Conservation (phyloP, 53 echinoderm and acorn worm genomes). For the Holothuria scabra region DNA sequence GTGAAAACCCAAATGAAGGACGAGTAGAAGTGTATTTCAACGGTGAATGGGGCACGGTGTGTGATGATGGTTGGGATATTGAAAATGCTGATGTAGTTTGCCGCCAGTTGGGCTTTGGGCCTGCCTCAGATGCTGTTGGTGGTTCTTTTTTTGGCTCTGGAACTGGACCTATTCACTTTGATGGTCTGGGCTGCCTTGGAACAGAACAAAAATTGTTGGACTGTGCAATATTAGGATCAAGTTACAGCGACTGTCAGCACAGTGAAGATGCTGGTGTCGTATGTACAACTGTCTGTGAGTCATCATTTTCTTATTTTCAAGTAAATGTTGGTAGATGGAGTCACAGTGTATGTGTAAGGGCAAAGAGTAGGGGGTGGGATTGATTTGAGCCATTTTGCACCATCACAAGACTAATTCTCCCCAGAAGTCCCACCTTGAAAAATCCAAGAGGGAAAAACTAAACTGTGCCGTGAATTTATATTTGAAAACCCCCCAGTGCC, state of each 20-base stretch:
- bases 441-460: too few relatives aligned
- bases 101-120: slow-evolving; percentile 61
- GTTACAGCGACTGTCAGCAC: slow-evolving; percentile 69
- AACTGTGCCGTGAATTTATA: too few relatives aligned
- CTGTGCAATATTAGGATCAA: slow-evolving; percentile 32
- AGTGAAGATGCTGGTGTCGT: slow-evolving; percentile 69
- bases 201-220: slow-evolving; percentile 49
- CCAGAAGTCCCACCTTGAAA: too few relatives aligned
- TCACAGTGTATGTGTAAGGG: too few relatives aligned
- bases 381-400: too few relatives aligned
- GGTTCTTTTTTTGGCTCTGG: slow-evolving; percentile 53
- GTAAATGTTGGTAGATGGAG: too few relatives aligned
- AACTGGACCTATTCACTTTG: slow-evolving; percentile 60
- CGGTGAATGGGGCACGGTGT: slow-evolving; percentile 78
- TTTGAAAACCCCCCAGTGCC: too few relatives aligned
- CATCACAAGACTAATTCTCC: too few relatives aligned
- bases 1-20: slow-evolving; percentile 50
- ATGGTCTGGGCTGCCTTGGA: slow-evolving; percentile 61
- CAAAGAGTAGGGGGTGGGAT: too few relatives aligned
- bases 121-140: slow-evolving; percentile 15
- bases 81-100: slow-evolving; percentile 66
- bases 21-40: slow-evolving; percentile 70
- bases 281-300: slow-evolving; percentile 40
- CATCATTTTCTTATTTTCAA: neutral
- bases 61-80: slow-evolving; percentile 67